These are phyloP conservation scores for Dryobotodes eremita DNA, from an alignment of 2,888 invertebrate species.

Conservation along the genomic window DNA sequence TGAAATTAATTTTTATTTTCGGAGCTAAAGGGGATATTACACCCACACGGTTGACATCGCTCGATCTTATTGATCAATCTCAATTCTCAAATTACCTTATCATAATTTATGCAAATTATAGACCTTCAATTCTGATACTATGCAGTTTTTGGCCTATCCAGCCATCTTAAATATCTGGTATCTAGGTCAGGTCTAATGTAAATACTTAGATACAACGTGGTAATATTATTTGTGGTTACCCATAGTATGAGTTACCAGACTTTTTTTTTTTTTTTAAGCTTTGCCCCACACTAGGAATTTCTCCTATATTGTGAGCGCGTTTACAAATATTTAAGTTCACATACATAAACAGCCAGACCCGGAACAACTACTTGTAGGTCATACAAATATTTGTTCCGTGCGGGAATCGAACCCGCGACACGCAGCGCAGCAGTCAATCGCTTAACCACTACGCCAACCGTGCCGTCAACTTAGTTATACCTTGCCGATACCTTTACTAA, in stretches of 20 bases:
- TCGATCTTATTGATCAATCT: neutral
- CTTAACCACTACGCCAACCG: no score
- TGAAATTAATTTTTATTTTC: constrained; percentile 12
- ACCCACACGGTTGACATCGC: neutral
- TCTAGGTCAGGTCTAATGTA: neutral
- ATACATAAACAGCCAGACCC: no score
- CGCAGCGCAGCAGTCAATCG: no score
- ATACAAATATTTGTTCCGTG: no score
- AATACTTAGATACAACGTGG: neutral
- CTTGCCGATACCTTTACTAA: neutral
- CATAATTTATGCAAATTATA: neutral
- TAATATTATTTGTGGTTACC: neutral
- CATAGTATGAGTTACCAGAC: constrained; percentile 8
- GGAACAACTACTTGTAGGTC: no score
- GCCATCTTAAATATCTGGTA: neutral
- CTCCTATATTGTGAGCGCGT: no score
- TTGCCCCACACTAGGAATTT: no score
- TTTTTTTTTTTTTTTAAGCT: no score
- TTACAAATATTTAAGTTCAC: no score
- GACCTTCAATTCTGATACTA: no score
- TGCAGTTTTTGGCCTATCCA: neutral
- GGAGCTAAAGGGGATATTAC: neutral
- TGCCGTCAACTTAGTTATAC: no score
- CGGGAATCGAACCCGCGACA: no score
- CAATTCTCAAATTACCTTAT: neutral